Evolutionary conservation across 2,797 vertebrate genomes (phyloP).

Genomic region (Champsocephalus gunnari): DNA sequence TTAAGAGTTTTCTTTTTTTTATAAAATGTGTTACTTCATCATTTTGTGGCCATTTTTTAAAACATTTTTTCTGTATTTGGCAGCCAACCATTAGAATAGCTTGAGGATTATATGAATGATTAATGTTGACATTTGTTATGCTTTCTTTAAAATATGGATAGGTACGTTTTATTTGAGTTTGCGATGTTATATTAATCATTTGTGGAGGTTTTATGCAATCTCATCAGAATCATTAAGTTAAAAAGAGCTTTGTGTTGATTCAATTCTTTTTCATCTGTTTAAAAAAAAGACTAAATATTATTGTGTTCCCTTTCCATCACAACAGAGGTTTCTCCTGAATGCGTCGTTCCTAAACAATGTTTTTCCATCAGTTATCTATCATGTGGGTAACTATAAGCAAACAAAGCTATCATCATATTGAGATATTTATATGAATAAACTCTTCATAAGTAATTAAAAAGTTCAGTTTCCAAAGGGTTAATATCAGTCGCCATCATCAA

Average conservation of each 20-base stretch:
- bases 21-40: slow-evolving; percentile 4
- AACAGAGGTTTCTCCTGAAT: neutral
- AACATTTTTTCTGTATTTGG: neutral
- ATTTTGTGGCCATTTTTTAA: neutral
- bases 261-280: neutral
- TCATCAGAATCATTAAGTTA: neutral
- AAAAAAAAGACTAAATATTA: neutral
- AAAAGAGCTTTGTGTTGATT: neutral
- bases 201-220: neutral
- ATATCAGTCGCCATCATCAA: slow-evolving; percentile 1
- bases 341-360: neutral
- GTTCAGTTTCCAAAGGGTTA: neutral
- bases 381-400: too few species aligned
- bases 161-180: slow-evolving; percentile 24
- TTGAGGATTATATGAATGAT: slow-evolving; percentile 43
- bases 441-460: neutral
- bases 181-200: slow-evolving; percentile 31
- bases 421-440: neutral
- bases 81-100: slow-evolving; percentile 29
- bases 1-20: slow-evolving; percentile 1
- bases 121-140: slow-evolving; percentile 7
- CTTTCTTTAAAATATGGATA: neutral
- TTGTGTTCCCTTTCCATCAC: neutral
- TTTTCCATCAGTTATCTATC: too few species aligned
- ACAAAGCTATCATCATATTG: neutral